Evolutionary conservation across 2,113 vertebrate species (phyloP).

Genomic region (Hepsetus odoe): DNA sequence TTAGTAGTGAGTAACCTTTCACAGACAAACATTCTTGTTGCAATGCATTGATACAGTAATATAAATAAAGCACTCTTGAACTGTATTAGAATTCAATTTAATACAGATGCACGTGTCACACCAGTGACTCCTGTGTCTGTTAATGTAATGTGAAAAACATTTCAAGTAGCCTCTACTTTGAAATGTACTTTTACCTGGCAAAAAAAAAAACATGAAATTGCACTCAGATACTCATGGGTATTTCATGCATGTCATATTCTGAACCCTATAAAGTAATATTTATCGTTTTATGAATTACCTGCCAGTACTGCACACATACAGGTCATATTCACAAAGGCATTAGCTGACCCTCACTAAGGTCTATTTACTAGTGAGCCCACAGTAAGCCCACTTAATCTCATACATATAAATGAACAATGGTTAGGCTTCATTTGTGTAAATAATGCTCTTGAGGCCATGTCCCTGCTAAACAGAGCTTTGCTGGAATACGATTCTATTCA

Average conservation of each 20-base stretch:
- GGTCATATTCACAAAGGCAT: neutral
- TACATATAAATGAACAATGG: constrained; percentile 32
- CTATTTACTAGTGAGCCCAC: constrained; percentile 1
- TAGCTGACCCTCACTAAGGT: neutral
- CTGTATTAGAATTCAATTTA: neutral
- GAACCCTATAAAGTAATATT: neutral
- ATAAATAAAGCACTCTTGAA: no score
- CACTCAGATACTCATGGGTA: neutral
- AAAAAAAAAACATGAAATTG: no score
- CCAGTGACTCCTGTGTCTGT: neutral
- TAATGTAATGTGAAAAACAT: neutral
- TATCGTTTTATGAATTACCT: neutral
- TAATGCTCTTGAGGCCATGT: constrained; percentile 5
- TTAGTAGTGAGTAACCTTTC: no score
- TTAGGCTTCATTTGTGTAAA: neutral
- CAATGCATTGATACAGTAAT: no score
- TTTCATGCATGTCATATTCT: neutral
- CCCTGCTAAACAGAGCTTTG: constrained; percentile 2
- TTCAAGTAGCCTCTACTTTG: neutral
- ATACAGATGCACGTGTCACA: neutral
- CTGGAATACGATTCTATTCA: neutral
- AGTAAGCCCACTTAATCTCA: constrained; percentile 20
- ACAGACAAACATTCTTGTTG: no score
- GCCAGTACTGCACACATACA: neutral
- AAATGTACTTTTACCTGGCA: no score